Evolutionary conservation across 2,113 vertebrate genomes (phyloP).

Genomic region (Cariama cristata): DNA sequence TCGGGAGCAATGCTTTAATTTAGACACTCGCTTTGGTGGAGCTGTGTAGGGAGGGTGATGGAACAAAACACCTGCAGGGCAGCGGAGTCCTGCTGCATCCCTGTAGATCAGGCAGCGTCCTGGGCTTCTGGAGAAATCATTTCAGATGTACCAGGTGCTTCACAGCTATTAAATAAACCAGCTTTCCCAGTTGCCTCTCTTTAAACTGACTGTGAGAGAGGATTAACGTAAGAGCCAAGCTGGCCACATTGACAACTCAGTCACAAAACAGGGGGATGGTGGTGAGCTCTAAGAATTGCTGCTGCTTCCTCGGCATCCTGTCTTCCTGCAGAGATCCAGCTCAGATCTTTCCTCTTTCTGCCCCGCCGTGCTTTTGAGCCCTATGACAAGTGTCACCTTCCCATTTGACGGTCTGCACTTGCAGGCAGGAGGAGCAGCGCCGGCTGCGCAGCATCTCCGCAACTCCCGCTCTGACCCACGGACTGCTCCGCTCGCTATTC

Average conservation of each 20-base stretch:
- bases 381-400: background rate
- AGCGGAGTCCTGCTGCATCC: background rate
- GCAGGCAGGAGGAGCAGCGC: background rate
- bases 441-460: background rate
- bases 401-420: background rate
- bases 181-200: background rate
- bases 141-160: background rate
- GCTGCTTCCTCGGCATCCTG: background rate
- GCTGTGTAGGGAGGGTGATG: rapidly evolving
- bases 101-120: background rate
- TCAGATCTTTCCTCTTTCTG: background rate
- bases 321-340: background rate
- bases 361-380: background rate
- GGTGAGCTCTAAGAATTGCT: background rate
- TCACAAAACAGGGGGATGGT: background rate
- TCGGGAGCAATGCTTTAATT: background rate
- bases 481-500: background rate
- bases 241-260: background rate
- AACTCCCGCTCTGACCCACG: background rate
- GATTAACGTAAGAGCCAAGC: background rate
- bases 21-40: background rate
- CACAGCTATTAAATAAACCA: background rate
- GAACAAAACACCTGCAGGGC: background rate
- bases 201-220: background rate
- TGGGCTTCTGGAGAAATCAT: background rate